Evolutionary conservation across 2,888 invertebrate species (phyloP).

Genomic region (Apodemia duryi): DNA sequence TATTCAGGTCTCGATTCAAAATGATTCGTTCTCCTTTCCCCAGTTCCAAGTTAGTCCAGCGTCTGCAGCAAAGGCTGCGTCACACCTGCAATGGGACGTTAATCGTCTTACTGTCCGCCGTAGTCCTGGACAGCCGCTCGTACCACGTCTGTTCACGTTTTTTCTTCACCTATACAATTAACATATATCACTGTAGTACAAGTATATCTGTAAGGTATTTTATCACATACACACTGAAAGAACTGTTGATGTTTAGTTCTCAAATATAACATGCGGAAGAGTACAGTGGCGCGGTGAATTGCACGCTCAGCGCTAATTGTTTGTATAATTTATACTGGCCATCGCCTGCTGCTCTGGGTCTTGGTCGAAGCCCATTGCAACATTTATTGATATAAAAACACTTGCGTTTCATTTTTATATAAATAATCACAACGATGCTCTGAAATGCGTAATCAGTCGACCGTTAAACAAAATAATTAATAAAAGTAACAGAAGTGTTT

Average conservation of each 20-base stretch:
- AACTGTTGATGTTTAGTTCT: background rate
- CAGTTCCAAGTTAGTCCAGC: constrained; percentile 28
- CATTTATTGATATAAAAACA: no score
- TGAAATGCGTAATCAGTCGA: no score
- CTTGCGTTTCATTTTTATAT: no score
- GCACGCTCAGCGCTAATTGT: no score
- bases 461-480: no score
- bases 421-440: no score
- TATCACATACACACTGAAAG: background rate
- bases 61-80: constrained; percentile 24
- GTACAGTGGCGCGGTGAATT: no score
- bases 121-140: constrained; percentile 63
- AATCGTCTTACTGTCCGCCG: constrained; percentile 46
- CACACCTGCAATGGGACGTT: constrained; percentile 63
- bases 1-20: background rate
- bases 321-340: no score
- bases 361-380: no score
- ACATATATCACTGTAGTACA: background rate
- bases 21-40: constrained; percentile 9
- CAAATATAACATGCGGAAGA: background rate
- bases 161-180: constrained; percentile 53
- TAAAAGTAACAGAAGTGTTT: no score
- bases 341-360: no score
- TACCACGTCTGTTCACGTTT: constrained; percentile 61
- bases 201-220: background rate